A percentile compares a stretch with the other conserved stretches of the same genome.
Evolutionary conservation across 2,888 invertebrate genomes (phyloP).

Genomic region (Tetranychus piercei): DNA sequence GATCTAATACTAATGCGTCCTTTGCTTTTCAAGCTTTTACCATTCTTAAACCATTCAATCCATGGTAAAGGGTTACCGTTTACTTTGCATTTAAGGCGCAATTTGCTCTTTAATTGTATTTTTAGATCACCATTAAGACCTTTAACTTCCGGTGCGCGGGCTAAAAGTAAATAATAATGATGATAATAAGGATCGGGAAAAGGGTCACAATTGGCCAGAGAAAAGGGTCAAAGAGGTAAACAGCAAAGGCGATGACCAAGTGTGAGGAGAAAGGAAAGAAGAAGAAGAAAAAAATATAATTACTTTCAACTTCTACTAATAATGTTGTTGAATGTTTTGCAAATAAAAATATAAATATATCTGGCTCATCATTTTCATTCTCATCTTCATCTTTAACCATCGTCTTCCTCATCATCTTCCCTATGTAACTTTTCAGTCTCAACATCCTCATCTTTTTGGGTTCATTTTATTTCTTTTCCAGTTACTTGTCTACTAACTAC

Average conservation of each 20-base stretch:
- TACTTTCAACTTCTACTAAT: not conserved
- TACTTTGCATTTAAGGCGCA: slow-evolving; percentile 26
- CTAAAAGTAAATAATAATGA: slow-evolving; percentile 18
- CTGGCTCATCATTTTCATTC: not conserved
- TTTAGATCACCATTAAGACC: slow-evolving; percentile 22
- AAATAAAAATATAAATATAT: too few species aligned
- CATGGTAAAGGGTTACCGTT: slow-evolving; percentile 27
- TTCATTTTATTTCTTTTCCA: not conserved
- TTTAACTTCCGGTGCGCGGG: slow-evolving; percentile 24
- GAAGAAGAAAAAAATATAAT: not conserved
- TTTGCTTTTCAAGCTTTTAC: slow-evolving; percentile 24
- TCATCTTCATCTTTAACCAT: not conserved
- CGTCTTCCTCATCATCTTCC: too few species aligned
- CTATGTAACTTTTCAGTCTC: not conserved
- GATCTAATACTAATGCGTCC: slow-evolving; percentile 25
- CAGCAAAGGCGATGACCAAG: not conserved
- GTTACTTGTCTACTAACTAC: not conserved
- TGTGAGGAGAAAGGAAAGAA: not conserved
- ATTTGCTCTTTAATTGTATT: slow-evolving; percentile 21
- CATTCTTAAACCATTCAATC: slow-evolving; percentile 28
- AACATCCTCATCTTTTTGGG: not conserved
- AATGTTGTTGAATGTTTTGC: not conserved
- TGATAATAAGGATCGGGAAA: not conserved
- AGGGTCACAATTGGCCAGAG: slow-evolving; percentile 5
- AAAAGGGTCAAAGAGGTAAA: slow-evolving; percentile 8